Evolutionary conservation across 1,140 invertebrate species (phyloP).

Genomic region (Ericerus pela): DNA sequence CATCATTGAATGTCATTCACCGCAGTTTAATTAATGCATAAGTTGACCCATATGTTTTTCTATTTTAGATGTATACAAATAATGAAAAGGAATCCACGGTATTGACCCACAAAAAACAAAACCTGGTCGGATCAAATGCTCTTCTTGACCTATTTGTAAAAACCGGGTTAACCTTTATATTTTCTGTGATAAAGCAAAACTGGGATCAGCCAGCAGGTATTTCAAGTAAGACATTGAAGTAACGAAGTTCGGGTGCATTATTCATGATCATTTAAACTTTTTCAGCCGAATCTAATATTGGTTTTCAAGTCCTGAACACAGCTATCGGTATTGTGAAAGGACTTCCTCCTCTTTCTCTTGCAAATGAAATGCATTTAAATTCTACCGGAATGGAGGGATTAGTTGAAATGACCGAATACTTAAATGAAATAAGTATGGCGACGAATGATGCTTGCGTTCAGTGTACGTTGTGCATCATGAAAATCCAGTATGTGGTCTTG

Average conservation of each 20-base stretch:
- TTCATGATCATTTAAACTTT: neutral
- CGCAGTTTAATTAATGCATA: no score
- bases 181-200: slow-evolving; percentile 43
- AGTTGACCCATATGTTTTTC: no score
- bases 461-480: slow-evolving; percentile 27
- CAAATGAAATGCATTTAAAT: slow-evolving; percentile 43
- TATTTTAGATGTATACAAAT: no score
- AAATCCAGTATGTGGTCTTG: neutral
- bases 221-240: neutral
- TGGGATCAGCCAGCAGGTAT: slow-evolving; percentile 32
- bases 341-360: slow-evolving; percentile 42
- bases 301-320: slow-evolving; percentile 38
- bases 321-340: slow-evolving; percentile 39
- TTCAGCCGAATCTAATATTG: slow-evolving; percentile 15
- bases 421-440: slow-evolving; percentile 37
- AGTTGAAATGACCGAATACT: slow-evolving; percentile 38
- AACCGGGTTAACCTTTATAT: slow-evolving; percentile 44
- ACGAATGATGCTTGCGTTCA: slow-evolving; percentile 31
- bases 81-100: neutral
- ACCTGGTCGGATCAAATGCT: slow-evolving; percentile 35
- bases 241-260: neutral
- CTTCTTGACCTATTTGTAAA: slow-evolving; percentile 48
- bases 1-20: no score
- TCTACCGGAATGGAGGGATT: slow-evolving; percentile 39
- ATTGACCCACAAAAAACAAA: neutral